Evolutionary conservation across 1,140 invertebrate genomes (phyloP), one percentile per base, ranked within the genome.

Genomic region (Drosophila bocki): DNA sequence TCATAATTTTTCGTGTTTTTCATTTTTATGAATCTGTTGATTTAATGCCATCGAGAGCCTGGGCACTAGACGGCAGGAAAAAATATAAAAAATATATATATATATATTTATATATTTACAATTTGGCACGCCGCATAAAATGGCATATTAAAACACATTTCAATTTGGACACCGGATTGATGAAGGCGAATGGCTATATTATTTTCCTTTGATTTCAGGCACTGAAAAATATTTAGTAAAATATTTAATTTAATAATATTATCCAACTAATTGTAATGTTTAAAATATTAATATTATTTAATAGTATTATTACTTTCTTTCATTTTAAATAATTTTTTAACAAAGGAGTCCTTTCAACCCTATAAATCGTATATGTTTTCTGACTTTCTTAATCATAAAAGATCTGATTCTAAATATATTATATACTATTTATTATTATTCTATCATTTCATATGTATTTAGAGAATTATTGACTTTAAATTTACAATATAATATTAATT

Each of bases 1-100:
- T 88, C 77, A 87, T 87, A 87, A 87, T 80, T 86, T 86, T 83
- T 88, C 65, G 48, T 76, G 69, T 71, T 82, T 79, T 86, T 86
- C 68, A 54, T 71, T 65, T 81, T 51, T 71, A 68, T 75, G 68
- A 71, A 72, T 85, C 69, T 74, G 63, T 75, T 86, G 75, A 82
- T 79, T 82, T 80, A 69, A 76, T 82, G 58, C 59, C 67, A 59
- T 72, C 56, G 63, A 78, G 63, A 78, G 45, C 26, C 35, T 15
- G 42, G 26, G 33, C n/a, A 11, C 57, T 45, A 48, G 47, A 42
- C 62, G 50, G 15, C 29, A 17, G 35, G n/a, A 12, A 33, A 7
- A 8, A 17, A 59, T 37, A 35, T 3, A 32, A 29, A 29, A 29
- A 29, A 29, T 7, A 29, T 5, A 47, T n/a, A 32, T 33, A 33